Percentiles rank a stretch among this genome's conserved stretches.
phyloP scores from a whole-genome alignment of 1,140 invertebrate genomes.

The Calliphora vicina region DNA sequence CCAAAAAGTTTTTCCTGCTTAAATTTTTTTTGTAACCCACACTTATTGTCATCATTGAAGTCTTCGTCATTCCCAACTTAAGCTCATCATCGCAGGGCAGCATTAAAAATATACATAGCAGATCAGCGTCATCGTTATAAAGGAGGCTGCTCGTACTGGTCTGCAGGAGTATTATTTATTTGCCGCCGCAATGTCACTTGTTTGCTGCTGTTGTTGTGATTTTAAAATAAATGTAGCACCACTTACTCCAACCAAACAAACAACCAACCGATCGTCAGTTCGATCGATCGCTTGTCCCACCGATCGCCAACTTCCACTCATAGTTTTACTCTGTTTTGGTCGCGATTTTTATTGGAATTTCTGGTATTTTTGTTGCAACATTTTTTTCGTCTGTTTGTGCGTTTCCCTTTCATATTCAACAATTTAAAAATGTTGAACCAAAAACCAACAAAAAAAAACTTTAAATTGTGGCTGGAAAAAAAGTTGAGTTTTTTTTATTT shows the following conservation, averaged over 20 bases:
- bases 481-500: not conserved
- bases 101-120: too few relatives aligned
- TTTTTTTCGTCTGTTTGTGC: not conserved
- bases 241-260: too few relatives aligned
- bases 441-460: not conserved
- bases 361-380: constrained; percentile 30
- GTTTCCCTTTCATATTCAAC: constrained; percentile 25
- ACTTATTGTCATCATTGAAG: constrained; percentile 23
- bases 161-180: not conserved
- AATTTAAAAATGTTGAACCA: not conserved
- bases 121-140: not conserved
- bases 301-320: not conserved
- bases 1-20: constrained; percentile 30
- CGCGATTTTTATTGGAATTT: constrained; percentile 33
- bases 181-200: not conserved
- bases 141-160: not conserved
- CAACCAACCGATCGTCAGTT: too few relatives aligned
- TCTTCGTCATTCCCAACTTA: not conserved
- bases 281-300: too few relatives aligned
- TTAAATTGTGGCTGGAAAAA: not conserved
- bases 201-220: not conserved
- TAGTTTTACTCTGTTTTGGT: constrained; percentile 30
- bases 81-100: not conserved
- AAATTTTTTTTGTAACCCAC: constrained; percentile 23
- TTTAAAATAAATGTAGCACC: not conserved